Evolutionary conservation across 2,113 vertebrate species (phyloP), one percentile per base, ranked within the genome.

Genomic region (Callocephalon fimbriatum): DNA sequence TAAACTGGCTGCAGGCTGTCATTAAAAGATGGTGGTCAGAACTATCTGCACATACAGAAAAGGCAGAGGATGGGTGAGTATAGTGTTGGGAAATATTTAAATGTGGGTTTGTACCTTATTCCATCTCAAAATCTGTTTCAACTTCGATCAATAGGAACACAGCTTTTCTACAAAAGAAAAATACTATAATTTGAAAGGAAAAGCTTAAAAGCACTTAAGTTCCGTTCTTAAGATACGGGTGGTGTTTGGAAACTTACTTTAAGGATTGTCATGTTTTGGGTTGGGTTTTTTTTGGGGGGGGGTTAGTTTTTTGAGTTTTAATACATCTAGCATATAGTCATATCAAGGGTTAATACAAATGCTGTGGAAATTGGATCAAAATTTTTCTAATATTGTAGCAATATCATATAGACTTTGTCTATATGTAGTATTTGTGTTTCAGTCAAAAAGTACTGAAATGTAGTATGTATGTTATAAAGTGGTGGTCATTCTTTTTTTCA

Each of bases 1-100:
- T 99, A 95, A 98, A 98, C 90, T 99, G 99, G 99, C 98, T 99
- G 83, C 97, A 98, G 95, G 99, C 99, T 88, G 98, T 99, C 96
- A 98, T 99, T 97, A 99, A 98, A 96, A 98, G 98, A 86, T 99
- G 99, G 99, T 98, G 98, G 98, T 97, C 98, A 95, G 98, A 99
- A 66, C 97, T 99, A 5, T 98, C 98, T 95, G 94, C 94, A 84
- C 98, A 98, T 91, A 97, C 98, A 89, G 98, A 96, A 88, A 97
- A 97, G 95, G 95, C 97, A 97, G 97, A 98, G 53, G 98, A 98
- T 97, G 97, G 97, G 98, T 98, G 88, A 98, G 98, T 98, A 95
- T 63, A 84, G 21, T 65, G 10, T n/a, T 96, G 76, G 23, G 42
- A 78, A 74, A 50, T 66, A 71, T 1, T 87, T 74, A 66, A 86